These are phyloP conservation scores for human DNA, from an alignment of 2,113 vertebrate species.

Conservation along the genomic window GRCh38 chr18:71226501-71227000, in stretches of 20 bases:
- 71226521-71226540: conserved; percentile 99
- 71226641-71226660: conserved; percentile 99
- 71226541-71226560: conserved; percentile 98
- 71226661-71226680: conserved; percentile 99
- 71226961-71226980: no score
- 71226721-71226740: conserved; percentile 84
- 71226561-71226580: conserved; percentile 97
- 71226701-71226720: conserved; percentile 99
- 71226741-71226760: conserved; percentile 79
- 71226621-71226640: conserved; percentile 99
- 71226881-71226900: conserved; percentile 39
- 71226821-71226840: conserved; percentile 69
- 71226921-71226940: no score
- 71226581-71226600: conserved; percentile 98
- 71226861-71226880: neutral
- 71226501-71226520: conserved; percentile 99
- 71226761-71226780: conserved; percentile 81
- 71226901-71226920: conserved; percentile 53
- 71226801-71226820: conserved; percentile 78
- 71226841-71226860: conserved; percentile 70
- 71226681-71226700: conserved; percentile 96
- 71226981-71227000: no score
- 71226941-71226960: no score
- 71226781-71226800: conserved; percentile 80
- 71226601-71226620: conserved; percentile 98